Evolutionary conservation across 2,113 vertebrate genomes (phyloP), one percentile per base, ranked within the genome.

Genomic region (Tympanuchus pallidicinctus): DNA sequence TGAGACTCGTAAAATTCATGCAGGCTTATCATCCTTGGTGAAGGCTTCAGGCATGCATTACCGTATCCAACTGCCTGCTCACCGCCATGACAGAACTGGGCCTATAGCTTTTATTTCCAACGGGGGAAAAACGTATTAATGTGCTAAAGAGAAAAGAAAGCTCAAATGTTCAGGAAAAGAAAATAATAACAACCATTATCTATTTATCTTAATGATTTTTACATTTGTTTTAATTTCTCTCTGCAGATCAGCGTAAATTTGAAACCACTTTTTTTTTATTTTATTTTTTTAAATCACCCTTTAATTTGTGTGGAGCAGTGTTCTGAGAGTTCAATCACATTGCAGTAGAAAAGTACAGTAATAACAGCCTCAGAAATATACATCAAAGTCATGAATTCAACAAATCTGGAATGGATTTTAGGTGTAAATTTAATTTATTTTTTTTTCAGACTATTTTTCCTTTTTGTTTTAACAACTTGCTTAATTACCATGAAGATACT

Each of bases 1-100:
- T 97, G 98, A 98, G 97, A 98, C 98, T 99, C 98, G 95, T 98
- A 98, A 98, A 98, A 99, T 99, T 98, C 98, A 98, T 98, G 97
- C 98, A 98, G 98, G 98, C 98, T 98, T 98, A 98, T 98, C 98
- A 98, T 98, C 98, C 98, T 98, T 97, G 98, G 98, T 97, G 97
- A 98, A 98, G 98, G 97, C 98, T 98, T 97, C 97, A 98, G 98
- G 98, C 98, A 95, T 97, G 98, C 97, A 96, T 97, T 97, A 98
- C 98, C 72, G 94, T 96, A 98, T 97, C 96, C 97, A 98, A 97
- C 98, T 96, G 96, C 97, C 98, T 97, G 97, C 97, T 97, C 97
- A 97, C 94, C 77, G 90, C 97, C 97, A 96, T 96, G 97, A 97
- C 96, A 97, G 97, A 97, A 97, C 96, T 97, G 97, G 98, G 97